A percentile compares a stretch with the other conserved stretches of the same genome.
phyloP scores from a whole-genome alignment of 2,113 vertebrate species.

The Oncorhynchus mykiss region DNA sequence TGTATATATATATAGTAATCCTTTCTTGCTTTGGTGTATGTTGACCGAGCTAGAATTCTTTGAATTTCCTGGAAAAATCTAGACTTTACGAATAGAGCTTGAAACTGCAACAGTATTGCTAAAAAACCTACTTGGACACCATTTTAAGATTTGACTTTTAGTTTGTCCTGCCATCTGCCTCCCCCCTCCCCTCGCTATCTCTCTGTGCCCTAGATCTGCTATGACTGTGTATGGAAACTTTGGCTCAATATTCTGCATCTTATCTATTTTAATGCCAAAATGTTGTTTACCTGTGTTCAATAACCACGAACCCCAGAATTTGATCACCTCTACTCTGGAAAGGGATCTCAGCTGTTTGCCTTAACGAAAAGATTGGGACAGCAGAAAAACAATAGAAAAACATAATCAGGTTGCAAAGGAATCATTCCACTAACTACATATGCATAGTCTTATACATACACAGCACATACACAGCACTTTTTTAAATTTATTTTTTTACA shows the following conservation, averaged over 20 bases:
- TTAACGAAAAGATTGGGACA: slow-evolving; percentile 79
- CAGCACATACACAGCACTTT: too few species aligned
- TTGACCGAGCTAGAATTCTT: slow-evolving; percentile 85
- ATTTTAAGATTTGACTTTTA: slow-evolving; percentile 69
- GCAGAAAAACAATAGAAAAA: slow-evolving; percentile 50
- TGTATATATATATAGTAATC: slow-evolving; percentile 84
- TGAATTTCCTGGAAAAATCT: slow-evolving; percentile 82
- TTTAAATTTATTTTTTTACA: background rate
- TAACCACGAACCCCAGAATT: slow-evolving; percentile 76
- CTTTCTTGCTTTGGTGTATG: slow-evolving; percentile 84
- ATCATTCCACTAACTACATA: slow-evolving; percentile 51
- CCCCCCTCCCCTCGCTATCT: slow-evolving; percentile 14
- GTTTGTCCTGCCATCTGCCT: slow-evolving; percentile 67
- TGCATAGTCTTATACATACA: background rate
- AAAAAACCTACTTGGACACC: slow-evolving; percentile 69
- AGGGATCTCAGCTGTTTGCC: slow-evolving; percentile 90
- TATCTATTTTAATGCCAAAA: slow-evolving; percentile 92
- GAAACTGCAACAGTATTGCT: slow-evolving; percentile 78
- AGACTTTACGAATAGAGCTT: slow-evolving; percentile 81
- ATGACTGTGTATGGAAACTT: slow-evolving; percentile 78
- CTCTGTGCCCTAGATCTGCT: slow-evolving; percentile 70
- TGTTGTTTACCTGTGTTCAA: slow-evolving; percentile 75
- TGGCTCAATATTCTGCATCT: slow-evolving; percentile 77
- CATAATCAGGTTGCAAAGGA: slow-evolving; percentile 54
- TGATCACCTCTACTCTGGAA: slow-evolving; percentile 76